Base-by-base conservation (phyloP, 2,888 invertebrate genomes). In the Limulus polyphemus region DNA sequence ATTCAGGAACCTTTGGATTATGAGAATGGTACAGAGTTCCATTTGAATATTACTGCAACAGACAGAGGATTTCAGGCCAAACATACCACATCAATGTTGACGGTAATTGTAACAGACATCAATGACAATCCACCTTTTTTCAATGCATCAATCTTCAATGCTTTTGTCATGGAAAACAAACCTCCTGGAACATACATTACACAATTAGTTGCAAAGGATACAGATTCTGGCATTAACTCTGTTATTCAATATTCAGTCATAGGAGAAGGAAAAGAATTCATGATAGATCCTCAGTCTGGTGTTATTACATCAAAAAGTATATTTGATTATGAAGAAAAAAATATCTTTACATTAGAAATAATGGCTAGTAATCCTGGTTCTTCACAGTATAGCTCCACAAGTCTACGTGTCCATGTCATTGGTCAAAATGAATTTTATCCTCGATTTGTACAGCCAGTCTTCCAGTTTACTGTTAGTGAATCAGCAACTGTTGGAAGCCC, bases 51-150 rank as follows among this genome's bases (percentile, higher is more conserved):
- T 62, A 88, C 90, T 0, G 94, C 91, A 0, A 82, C 82, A 67
- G 95, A 97, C 78, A 78, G 89, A 58, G 94, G 88, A 3, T 91
- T 90, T 73, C 84, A 87, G 69, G 81, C 88, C 0, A 83, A 83
- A 70, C 83, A 83, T 72, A 83, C 90, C 0, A 84, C 86, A 9
- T 90, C 90, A 0, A 86, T 87, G 70, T 78, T 94, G 11, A 89
- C 88, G 0, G 86, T 97, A 0, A 87, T 86, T 59, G 80, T 97
- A 1, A 90, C 89, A 0, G 95, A 97, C 74, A 88, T 94, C 50
- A 95, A 93, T 73, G 93, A 97, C 73, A 94, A 95, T 75, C 84
- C 90, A 11, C 95, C 95, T 0, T 79, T 81, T 13, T 97, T 95
- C 73, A 86, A 88, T 75, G 85, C 87, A 74, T 80, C 83, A 0